Conservation (phyloP, 1,140 invertebrate genomes). For the Branchinecta lindahli region DNA sequence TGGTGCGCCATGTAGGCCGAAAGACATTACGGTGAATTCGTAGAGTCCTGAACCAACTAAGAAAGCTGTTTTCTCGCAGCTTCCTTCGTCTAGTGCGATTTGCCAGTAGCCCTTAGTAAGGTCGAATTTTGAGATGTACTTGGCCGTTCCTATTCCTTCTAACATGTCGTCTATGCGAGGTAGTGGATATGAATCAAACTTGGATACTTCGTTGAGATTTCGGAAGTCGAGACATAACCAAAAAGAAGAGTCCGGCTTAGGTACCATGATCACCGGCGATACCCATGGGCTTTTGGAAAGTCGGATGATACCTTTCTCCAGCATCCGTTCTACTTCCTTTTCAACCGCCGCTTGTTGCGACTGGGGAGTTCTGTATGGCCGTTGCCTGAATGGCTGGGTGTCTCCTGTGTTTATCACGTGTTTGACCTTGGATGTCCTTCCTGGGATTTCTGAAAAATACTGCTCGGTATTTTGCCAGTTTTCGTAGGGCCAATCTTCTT, state of each 20-base stretch:
- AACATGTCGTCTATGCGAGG: constrained; percentile 34
- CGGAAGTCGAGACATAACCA: constrained; percentile 21
- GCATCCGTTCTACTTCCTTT: constrained; percentile 27
- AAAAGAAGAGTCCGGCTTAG: constrained; percentile 15
- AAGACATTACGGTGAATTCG: constrained; percentile 29
- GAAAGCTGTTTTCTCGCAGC: constrained; percentile 34
- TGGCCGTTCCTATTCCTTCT: constrained; percentile 30
- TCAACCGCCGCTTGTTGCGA: constrained; percentile 23
- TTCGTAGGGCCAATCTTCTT: too few relatives aligned
- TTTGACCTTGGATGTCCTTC: neutral
- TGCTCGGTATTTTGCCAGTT: neutral
- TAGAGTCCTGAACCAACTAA: constrained; percentile 28
- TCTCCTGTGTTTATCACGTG: neutral
- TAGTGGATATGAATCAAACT: constrained; percentile 36
- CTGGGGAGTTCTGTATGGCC: neutral
- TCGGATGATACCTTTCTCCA: constrained; percentile 28
- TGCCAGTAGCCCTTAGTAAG: constrained; percentile 36
- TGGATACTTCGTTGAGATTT: constrained; percentile 29
- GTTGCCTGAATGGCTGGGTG: neutral
- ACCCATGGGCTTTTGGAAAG: constrained; percentile 23
- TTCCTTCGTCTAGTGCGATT: constrained; percentile 30
- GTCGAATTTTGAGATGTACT: constrained; percentile 34
- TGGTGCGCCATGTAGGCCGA: constrained; percentile 24
- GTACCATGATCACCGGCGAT: constrained; percentile 14
- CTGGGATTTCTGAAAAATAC: neutral